Evolutionary conservation across 2,113 vertebrate genomes (phyloP).

Genomic region (Typhlomys cinereus): DNA sequence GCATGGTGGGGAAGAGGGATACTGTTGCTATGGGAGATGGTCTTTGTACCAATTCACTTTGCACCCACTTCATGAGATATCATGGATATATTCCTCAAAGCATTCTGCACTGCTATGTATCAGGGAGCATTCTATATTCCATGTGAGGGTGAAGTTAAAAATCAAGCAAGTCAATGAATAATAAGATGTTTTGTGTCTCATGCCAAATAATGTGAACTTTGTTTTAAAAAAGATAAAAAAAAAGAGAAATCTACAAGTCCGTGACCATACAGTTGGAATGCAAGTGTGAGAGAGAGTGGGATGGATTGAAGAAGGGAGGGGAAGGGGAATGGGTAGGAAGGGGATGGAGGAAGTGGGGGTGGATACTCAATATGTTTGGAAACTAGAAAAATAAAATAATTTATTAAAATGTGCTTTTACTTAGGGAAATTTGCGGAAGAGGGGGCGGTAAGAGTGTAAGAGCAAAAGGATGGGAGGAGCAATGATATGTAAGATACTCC

Average conservation of each 20-base stretch:
- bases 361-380: too few species aligned
- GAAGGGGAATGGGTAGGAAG: too few species aligned
- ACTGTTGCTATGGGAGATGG: accelerated
- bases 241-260: neutral
- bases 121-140: neutral
- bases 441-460: too few species aligned
- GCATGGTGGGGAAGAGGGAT: neutral
- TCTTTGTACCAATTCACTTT: neutral
- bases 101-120: neutral
- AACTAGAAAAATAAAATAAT: too few species aligned
- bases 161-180: neutral
- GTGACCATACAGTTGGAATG: neutral
- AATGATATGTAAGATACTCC: too few species aligned
- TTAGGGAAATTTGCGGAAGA: too few species aligned
- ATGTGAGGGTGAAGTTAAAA: neutral
- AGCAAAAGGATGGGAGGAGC: too few species aligned
- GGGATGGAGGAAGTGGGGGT: too few species aligned
- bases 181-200: too few species aligned
- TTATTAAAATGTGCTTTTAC: too few species aligned
- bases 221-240: neutral
- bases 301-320: too few species aligned
- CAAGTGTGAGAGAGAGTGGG: too few species aligned
- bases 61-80: neutral
- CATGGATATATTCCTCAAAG: neutral
- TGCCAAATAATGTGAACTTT: neutral